Evolutionary conservation across 92 coral and sea anemone genomes (phyloP).

Genomic region (Epizoanthus illoricatus): DNA sequence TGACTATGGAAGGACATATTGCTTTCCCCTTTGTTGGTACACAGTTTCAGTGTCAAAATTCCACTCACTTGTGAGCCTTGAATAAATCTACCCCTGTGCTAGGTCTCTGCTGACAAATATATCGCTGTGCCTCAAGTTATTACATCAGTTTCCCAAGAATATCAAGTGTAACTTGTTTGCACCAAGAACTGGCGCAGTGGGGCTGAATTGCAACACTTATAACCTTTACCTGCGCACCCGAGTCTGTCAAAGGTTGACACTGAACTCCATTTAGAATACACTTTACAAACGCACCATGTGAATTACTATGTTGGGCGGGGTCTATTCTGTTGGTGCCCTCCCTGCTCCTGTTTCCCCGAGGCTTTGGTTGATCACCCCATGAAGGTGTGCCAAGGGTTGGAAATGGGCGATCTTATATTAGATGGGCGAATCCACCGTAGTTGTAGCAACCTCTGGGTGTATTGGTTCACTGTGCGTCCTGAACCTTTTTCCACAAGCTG

Average conservation of each 20-base stretch:
- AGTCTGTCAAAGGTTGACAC: conserved; percentile 26
- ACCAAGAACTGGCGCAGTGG: conserved; percentile 19
- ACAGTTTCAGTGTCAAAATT: background rate
- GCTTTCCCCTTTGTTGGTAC: background rate
- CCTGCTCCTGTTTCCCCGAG: conserved; percentile 28
- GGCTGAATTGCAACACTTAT: conserved; percentile 14
- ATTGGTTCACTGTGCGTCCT: background rate
- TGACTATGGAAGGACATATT: background rate
- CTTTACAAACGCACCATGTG: conserved; percentile 24
- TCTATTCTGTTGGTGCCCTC: conserved; percentile 11
- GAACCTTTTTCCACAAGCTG: no score
- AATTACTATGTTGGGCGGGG: conserved; percentile 34
- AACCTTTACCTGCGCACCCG: conserved; percentile 34
- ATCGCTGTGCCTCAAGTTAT: background rate
- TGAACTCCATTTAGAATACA: conserved; percentile 13
- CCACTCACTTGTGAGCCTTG: conserved; percentile 21
- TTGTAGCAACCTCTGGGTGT: background rate
- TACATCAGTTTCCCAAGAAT: background rate
- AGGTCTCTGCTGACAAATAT: conserved; percentile 15
- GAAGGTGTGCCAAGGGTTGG: background rate
- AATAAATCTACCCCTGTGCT: background rate
- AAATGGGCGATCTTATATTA: background rate
- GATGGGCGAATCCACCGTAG: conserved; percentile 24
- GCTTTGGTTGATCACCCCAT: background rate
- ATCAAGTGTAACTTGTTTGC: conserved; percentile 32